These are phyloP conservation scores for Chouioia cunea DNA, from an alignment of 2,888 invertebrate species.

Conservation along the genomic window DNA sequence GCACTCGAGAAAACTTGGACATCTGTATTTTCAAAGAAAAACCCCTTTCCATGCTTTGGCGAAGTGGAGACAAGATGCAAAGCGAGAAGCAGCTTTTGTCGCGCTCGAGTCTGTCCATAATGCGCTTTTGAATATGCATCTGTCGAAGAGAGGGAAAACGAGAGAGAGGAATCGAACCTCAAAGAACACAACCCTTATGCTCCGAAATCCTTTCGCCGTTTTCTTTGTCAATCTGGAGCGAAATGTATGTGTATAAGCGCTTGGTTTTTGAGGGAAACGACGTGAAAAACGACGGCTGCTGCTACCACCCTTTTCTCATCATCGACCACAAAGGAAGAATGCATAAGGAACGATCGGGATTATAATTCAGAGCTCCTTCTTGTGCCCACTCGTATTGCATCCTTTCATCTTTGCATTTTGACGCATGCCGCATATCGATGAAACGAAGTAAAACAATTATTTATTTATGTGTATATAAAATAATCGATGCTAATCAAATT, in stretches of 20 bases:
- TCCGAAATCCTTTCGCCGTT: constrained; percentile 33
- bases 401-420: neutral
- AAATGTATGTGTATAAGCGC: neutral
- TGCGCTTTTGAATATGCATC: constrained; percentile 48
- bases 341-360: constrained; percentile 43
- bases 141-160: constrained; percentile 13
- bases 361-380: constrained; percentile 40
- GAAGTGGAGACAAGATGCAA: constrained; percentile 48
- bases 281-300: constrained; percentile 17
- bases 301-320: neutral
- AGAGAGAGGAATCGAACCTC: constrained; percentile 34
- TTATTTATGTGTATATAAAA: no score
- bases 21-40: constrained; percentile 55
- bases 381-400: neutral
- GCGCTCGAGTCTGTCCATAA: constrained; percentile 40
- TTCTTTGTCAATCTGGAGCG: constrained; percentile 32
- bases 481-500: neutral
- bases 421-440: neutral
- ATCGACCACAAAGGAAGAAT: constrained; percentile 25
- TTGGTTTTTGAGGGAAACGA: constrained; percentile 6
- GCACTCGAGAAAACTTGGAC: constrained; percentile 25
- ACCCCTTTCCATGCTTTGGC: constrained; percentile 47
- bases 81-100: constrained; percentile 20
- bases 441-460: no score
- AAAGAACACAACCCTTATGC: constrained; percentile 18